phyloP scores from a whole-genome alignment of 2,113 vertebrate genomes.

The Monopterus albus region DNA sequence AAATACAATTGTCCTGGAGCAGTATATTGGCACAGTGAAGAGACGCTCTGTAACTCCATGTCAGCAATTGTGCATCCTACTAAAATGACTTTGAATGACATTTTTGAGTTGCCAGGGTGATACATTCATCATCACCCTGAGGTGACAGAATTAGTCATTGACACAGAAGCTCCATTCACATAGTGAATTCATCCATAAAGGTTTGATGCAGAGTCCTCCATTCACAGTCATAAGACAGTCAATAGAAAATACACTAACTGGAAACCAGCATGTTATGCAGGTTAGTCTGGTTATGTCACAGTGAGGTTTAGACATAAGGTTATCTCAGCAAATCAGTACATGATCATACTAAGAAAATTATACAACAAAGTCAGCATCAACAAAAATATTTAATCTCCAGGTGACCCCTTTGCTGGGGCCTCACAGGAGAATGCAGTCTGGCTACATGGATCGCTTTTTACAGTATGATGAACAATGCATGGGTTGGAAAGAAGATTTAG shows the following conservation, averaged over 20 bases:
- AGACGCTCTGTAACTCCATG: constrained; percentile 27
- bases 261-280: constrained; percentile 9
- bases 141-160: constrained; percentile 16
- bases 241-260: too few species aligned
- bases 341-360: constrained; percentile 3
- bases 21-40: not conserved
- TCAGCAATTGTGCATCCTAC: constrained; percentile 13
- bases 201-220: not conserved
- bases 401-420: not conserved
- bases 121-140: constrained; percentile 8
- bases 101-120: constrained; percentile 18
- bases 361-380: constrained; percentile 9
- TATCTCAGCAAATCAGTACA: constrained; percentile 9
- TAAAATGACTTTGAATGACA: constrained; percentile 33
- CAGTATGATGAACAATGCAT: constrained; percentile 28
- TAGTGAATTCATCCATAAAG: constrained; percentile 12
- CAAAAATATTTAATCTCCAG: constrained; percentile 25
- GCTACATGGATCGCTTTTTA: constrained; percentile 6
- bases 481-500: constrained; percentile 11
- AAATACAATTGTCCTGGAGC: not conserved
- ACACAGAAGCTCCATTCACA: constrained; percentile 30
- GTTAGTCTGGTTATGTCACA: not conserved
- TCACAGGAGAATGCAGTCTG: constrained; percentile 12
- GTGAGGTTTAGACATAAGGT: constrained; percentile 16
- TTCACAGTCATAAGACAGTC: not conserved